These are phyloP conservation scores for Eira barbara DNA, from an alignment of 2,113 vertebrate genomes.

Conservation along the genomic window DNA sequence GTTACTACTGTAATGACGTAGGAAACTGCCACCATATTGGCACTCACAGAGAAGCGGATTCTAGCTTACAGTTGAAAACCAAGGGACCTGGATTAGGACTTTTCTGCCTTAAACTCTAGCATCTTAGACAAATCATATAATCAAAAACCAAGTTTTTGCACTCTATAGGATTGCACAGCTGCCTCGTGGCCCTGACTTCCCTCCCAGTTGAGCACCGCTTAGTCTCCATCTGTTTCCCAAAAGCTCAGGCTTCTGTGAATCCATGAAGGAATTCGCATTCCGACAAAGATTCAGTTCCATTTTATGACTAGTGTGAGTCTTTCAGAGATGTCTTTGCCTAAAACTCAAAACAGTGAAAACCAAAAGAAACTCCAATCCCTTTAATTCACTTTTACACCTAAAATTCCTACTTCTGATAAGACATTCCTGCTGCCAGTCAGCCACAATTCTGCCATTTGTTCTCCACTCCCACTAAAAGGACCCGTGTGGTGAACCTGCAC, in stretches of 20 bases:
- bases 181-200: not conserved
- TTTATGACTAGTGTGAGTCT: not conserved
- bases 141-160: not conserved
- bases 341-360: not conserved
- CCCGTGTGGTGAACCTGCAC: not conserved
- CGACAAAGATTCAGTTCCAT: not conserved
- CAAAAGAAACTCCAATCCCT: not conserved
- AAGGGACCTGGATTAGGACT: not conserved
- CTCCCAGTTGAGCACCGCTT: not conserved
- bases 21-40: not conserved
- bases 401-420: not conserved
- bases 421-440: accelerated
- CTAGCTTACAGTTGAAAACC: not conserved
- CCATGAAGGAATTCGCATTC: not conserved
- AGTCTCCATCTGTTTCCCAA: not conserved
- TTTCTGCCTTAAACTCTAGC: not conserved
- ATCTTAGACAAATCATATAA: not conserved
- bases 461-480: not conserved
- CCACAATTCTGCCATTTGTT: not conserved
- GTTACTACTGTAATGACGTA: not conserved
- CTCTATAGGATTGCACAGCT: not conserved
- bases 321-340: not conserved
- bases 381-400: not conserved
- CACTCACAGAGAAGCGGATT: not conserved
- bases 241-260: not conserved